Evolutionary conservation across 2,888 invertebrate genomes (phyloP).

Genomic region (Thysanoteuthis rhombus): DNA sequence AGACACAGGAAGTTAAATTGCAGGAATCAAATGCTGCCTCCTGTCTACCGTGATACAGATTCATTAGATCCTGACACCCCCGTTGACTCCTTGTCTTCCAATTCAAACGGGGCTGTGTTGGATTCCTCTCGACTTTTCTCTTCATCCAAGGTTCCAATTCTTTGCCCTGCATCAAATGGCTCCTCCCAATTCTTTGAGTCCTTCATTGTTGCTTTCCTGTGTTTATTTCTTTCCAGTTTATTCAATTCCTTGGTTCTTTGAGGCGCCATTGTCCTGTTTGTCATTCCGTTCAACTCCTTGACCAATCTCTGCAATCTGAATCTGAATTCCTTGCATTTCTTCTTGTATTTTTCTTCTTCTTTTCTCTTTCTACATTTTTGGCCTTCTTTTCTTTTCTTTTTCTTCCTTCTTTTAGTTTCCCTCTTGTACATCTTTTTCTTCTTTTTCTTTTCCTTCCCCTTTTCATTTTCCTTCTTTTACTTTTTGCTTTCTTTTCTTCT

Average conservation of each 20-base stretch:
- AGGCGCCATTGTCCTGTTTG: neutral
- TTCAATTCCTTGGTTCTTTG: neutral
- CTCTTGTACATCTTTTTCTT: neutral
- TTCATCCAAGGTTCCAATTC: neutral
- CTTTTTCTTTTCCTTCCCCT: neutral
- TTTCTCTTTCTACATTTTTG: neutral
- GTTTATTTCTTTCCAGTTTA: neutral
- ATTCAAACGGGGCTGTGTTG: neutral
- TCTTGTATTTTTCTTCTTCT: too few species aligned
- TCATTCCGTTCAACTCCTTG: neutral
- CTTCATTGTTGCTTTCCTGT: neutral
- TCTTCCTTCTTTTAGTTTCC: neutral
- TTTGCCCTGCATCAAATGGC: neutral
- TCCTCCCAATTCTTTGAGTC: neutral
- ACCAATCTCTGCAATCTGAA: neutral
- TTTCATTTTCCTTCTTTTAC: neutral
- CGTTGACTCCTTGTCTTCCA: neutral
- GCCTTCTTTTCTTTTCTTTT: neutral
- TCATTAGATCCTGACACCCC: neutral
- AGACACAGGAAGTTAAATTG: conserved; percentile 12
- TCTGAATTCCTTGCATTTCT: neutral
- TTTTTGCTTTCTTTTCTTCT: neutral
- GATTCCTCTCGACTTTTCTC: neutral
- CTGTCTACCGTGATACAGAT: conserved; percentile 12
- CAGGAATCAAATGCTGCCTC: neutral